Evolutionary conservation across 1,140 invertebrate genomes (phyloP).

Genomic region (Fragariocoptes setiger): DNA sequence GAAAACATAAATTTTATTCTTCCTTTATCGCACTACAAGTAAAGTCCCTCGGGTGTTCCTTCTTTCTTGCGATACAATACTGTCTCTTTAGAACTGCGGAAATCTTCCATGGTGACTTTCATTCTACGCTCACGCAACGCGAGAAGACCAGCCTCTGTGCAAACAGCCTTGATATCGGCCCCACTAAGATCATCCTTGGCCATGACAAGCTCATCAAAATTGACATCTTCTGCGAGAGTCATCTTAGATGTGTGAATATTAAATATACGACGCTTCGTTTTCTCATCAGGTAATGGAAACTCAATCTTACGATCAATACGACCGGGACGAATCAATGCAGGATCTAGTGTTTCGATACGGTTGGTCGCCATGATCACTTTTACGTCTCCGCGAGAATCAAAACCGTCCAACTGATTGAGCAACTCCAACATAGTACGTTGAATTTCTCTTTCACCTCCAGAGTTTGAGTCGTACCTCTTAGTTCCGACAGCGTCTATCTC

Average conservation of each 20-base stretch:
- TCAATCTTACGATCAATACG: conserved; percentile 98
- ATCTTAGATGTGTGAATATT: conserved; percentile 92
- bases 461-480: conserved; percentile 96
- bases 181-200: conserved; percentile 97
- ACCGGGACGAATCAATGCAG: conserved; percentile 86
- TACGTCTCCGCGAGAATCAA: conserved; percentile 79
- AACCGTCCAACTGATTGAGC: conserved; percentile 93
- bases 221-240: conserved; percentile 88
- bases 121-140: conserved; percentile 83
- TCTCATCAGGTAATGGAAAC: conserved; percentile 95
- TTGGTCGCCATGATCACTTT: conserved; percentile 99
- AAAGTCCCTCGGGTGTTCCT: conserved; percentile 90
- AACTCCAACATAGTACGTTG: conserved; percentile 98
- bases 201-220: conserved; percentile 89
- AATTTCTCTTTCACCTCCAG: conserved; percentile 95
- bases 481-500: conserved; percentile 99
- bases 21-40: too few species aligned
- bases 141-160: conserved; percentile 93
- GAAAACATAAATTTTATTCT: too few species aligned
- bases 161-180: conserved; percentile 78
- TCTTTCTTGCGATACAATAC: conserved; percentile 97
- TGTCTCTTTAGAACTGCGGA: conserved; percentile 96
- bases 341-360: conserved; percentile 92
- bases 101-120: conserved; percentile 99
- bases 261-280: conserved; percentile 90